Percentiles rank a stretch among this genome's conserved stretches.
Evolutionary conservation across 2,888 invertebrate species (phyloP).

Genomic region (Augiades crinisus): DNA sequence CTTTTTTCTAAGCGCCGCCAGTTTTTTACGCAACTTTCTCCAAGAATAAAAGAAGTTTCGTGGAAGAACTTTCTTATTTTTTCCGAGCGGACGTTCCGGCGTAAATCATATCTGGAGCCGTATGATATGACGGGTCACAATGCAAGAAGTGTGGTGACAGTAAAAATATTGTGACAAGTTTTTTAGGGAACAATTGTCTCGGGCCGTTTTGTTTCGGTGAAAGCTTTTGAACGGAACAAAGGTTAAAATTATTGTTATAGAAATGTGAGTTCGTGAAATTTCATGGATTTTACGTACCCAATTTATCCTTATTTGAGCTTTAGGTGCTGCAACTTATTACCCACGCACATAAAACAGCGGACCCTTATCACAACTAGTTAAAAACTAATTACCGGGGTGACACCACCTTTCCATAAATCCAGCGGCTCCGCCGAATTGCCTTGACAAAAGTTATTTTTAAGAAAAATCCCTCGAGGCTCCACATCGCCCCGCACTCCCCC

Average conservation of each 20-base stretch:
- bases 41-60: constrained; percentile 77
- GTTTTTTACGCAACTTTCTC: constrained; percentile 80
- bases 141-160: constrained; percentile 41
- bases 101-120: constrained; percentile 67
- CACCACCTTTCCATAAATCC: constrained; percentile 80
- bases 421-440: constrained; percentile 75
- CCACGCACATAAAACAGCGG: constrained; percentile 63
- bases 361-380: constrained; percentile 82
- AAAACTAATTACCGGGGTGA: constrained; percentile 81
- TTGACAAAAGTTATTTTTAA: constrained; percentile 81
- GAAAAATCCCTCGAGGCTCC: constrained; percentile 78
- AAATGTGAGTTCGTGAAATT: constrained; percentile 19
- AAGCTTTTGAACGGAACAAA: constrained; percentile 38
- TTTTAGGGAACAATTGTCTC: constrained; percentile 47
- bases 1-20: constrained; percentile 80
- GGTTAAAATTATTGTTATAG: constrained; percentile 31
- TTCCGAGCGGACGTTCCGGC: constrained; percentile 47
- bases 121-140: constrained; percentile 59
- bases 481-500: constrained; percentile 43
- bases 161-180: constrained; percentile 70
- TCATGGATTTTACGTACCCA: constrained; percentile 40
- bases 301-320: constrained; percentile 45
- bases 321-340: constrained; percentile 62
- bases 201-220: constrained; percentile 46
- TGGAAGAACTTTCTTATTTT: constrained; percentile 71